Evolutionary conservation across 2,113 vertebrate genomes (phyloP).

Genomic region (Halichoeres trimaculatus): DNA sequence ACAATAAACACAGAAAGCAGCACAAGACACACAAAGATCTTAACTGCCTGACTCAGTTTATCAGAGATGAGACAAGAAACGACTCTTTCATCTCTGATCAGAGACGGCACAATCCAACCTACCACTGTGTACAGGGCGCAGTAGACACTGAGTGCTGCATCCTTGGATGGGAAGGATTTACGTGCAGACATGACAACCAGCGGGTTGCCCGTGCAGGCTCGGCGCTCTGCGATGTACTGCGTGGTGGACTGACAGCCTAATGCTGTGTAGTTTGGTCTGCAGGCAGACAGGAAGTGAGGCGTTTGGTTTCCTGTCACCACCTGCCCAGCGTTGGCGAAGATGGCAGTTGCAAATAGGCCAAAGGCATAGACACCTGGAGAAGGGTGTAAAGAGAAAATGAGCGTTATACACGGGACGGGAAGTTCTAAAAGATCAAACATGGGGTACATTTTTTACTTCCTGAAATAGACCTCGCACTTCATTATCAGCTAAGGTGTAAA

Average conservation of each 20-base stretch:
- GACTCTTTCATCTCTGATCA: too few relatives aligned
- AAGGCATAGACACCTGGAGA: constrained; percentile 91
- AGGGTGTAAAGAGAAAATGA: not conserved
- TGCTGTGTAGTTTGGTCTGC: constrained; percentile 92
- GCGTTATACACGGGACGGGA: not conserved
- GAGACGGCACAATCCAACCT: constrained; percentile 52
- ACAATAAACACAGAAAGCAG: constrained; percentile 32
- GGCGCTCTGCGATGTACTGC: constrained; percentile 87
- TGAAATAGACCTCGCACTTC: constrained; percentile 59
- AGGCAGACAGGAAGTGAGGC: constrained; percentile 92
- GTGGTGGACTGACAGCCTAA: constrained; percentile 87
- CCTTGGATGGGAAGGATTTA: constrained; percentile 93
- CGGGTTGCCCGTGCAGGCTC: constrained; percentile 89
- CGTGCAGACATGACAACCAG: constrained; percentile 86
- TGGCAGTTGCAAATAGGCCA: constrained; percentile 91
- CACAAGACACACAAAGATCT: constrained; percentile 9
- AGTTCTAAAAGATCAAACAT: constrained; percentile 19
- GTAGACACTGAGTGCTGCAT: constrained; percentile 89
- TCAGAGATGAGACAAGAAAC: too few relatives aligned
- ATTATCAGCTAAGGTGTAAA: constrained; percentile 67
- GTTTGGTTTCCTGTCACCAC: constrained; percentile 92
- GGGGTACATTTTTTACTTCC: constrained; percentile 12
- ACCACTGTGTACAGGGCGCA: constrained; percentile 90
- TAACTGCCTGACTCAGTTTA: not conserved
- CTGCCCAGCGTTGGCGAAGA: constrained; percentile 93